Evolutionary conservation across 2,113 vertebrate genomes (phyloP).

Genomic region (Chloropsis hardwickii): DNA sequence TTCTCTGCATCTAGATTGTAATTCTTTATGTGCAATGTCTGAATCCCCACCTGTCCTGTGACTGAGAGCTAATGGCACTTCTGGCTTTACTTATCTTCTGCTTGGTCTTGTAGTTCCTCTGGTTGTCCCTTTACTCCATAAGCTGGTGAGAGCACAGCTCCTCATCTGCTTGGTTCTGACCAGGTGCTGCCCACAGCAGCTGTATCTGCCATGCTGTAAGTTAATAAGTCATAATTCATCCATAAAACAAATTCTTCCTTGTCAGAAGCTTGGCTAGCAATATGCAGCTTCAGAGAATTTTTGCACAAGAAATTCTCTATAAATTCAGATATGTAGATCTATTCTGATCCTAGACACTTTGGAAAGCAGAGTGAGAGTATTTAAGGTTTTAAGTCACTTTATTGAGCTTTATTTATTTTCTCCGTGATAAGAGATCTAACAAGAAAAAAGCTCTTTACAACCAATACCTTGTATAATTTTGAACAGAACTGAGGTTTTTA

Average conservation of each 20-base stretch:
- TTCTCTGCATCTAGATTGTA: not conserved
- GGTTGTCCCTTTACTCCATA: not conserved
- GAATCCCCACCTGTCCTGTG: not conserved
- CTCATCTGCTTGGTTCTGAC: not conserved
- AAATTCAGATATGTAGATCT: not conserved
- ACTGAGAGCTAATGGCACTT: not conserved
- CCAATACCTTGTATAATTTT: not conserved
- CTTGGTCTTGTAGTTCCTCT: not conserved
- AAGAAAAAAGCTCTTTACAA: not conserved
- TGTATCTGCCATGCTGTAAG: not conserved
- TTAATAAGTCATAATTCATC: constrained; percentile 41
- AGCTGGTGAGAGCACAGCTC: not conserved
- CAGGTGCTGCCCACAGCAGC: not conserved
- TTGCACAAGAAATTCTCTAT: not conserved
- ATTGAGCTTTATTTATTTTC: not conserved
- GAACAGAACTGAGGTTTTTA: not conserved
- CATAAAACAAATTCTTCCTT: not conserved
- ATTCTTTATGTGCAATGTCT: not conserved
- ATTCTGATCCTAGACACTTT: not conserved
- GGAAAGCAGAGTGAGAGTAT: not conserved
- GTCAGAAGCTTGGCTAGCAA: not conserved
- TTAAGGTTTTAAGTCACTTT: not conserved
- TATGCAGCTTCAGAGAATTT: not conserved
- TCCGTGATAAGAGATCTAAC: not conserved
- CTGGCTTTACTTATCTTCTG: not conserved